phyloP scores from a whole-genome alignment of 2,797 vertebrate species.

The Eremophila alpestris region DNA sequence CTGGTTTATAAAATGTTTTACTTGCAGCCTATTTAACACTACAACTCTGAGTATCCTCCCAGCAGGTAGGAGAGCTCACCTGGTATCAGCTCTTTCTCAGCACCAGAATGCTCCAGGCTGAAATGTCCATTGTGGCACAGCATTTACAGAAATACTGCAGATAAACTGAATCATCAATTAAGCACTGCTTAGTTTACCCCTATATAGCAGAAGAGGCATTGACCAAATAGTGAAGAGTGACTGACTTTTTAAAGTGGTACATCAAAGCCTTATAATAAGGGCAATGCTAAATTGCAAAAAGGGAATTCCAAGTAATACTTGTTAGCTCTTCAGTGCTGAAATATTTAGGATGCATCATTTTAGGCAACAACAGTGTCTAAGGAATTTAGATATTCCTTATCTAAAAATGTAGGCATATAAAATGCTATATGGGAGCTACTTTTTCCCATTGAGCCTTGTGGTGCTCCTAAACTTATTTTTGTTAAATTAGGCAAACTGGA shows the following conservation, averaged over 20 bases:
- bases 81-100: neutral
- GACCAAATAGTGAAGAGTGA: neutral
- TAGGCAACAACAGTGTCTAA: neutral
- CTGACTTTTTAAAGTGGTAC: neutral
- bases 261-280: neutral
- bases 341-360: neutral
- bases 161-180: neutral
- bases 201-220: neutral
- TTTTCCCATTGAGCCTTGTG: neutral
- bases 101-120: neutral
- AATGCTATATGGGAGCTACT: neutral
- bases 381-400: neutral
- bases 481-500: neutral
- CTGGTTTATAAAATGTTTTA: neutral
- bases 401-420: neutral
- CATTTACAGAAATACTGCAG: neutral
- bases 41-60: neutral
- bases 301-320: neutral
- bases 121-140: neutral
- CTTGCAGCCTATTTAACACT: neutral
- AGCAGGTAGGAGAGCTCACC: neutral
- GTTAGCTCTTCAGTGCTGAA: neutral
- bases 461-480: neutral
- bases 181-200: neutral
- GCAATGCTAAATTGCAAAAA: neutral